Percentiles rank a stretch among this genome's conserved stretches.
phyloP scores from a whole-genome alignment of 2,888 invertebrate species.

The Sinohyriopsis cumingii region DNA sequence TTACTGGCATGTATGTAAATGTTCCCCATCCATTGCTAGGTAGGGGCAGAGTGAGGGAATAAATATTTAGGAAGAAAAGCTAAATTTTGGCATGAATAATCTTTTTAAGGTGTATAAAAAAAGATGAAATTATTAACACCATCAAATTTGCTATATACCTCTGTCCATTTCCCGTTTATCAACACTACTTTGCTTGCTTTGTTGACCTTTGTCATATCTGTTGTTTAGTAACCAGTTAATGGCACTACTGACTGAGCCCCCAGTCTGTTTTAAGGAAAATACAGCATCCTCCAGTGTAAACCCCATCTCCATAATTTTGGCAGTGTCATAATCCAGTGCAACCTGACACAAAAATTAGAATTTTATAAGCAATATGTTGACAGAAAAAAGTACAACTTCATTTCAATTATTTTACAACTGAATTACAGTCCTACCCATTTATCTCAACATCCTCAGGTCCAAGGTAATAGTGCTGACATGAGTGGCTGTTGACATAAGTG shows the following conservation, averaged over 20 bases:
- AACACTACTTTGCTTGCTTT: neutral
- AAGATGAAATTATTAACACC: too few relatives aligned
- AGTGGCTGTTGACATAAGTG: too few relatives aligned
- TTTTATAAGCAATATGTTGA: neutral
- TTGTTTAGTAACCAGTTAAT: conserved; percentile 53
- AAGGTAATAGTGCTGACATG: too few relatives aligned
- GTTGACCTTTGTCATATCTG: neutral
- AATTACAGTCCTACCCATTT: too few relatives aligned
- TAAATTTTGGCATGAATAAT: too few relatives aligned
- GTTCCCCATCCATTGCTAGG: too few relatives aligned
- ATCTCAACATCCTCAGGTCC: too few relatives aligned
- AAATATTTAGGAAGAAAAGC: too few relatives aligned
- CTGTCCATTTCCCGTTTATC: conserved; percentile 12
- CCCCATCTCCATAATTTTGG: conserved; percentile 85
- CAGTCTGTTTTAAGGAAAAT: conserved; percentile 80
- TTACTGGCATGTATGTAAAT: too few relatives aligned
- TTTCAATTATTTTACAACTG: too few relatives aligned
- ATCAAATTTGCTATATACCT: conserved; percentile 2
- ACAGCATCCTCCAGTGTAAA: conserved; percentile 85
- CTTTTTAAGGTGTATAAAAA: too few relatives aligned
- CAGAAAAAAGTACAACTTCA: neutral
- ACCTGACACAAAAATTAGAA: conserved; percentile 26
- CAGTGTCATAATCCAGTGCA: conserved; percentile 62
- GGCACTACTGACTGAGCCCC: conserved; percentile 79
- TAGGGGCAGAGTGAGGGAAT: too few relatives aligned